Conservation (phyloP, 2,113 vertebrate genomes). For the Sinocyclocheilus rhinocerous region DNA sequence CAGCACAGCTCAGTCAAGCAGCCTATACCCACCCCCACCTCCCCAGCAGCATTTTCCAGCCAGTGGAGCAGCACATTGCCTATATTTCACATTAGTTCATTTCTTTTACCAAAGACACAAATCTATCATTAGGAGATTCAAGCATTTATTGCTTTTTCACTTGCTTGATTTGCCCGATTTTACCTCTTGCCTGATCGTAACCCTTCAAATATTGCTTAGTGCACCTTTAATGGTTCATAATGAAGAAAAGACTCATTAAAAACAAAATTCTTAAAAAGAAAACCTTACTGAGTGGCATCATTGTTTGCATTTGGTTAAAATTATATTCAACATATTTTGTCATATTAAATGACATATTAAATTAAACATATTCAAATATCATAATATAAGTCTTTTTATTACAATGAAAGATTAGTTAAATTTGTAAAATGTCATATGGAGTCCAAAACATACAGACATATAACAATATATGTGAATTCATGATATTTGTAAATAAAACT, state of each 20-base stretch:
- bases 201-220: neutral
- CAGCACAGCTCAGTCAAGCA: slow-evolving; percentile 1
- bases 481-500: too few species aligned
- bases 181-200: neutral
- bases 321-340: too few species aligned
- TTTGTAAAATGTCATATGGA: too few species aligned
- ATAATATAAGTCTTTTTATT: neutral
- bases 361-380: too few species aligned
- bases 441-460: too few species aligned
- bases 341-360: too few species aligned
- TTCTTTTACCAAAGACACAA: slow-evolving; percentile 10
- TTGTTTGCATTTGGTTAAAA: too few species aligned
- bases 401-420: neutral
- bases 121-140: neutral
- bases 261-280: too few species aligned
- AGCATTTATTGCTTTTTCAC: neutral
- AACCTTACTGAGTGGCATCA: too few species aligned
- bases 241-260: too few species aligned
- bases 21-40: neutral
- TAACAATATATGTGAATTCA: too few species aligned
- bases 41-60: slow-evolving; percentile 34
- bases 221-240: too few species aligned
- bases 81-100: neutral
- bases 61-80: slow-evolving; percentile 41
- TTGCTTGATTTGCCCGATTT: neutral